Evolutionary conservation across 35 echinoderm and acorn worm species (phyloP).

Genomic region (Ophiothrix spiculata): DNA sequence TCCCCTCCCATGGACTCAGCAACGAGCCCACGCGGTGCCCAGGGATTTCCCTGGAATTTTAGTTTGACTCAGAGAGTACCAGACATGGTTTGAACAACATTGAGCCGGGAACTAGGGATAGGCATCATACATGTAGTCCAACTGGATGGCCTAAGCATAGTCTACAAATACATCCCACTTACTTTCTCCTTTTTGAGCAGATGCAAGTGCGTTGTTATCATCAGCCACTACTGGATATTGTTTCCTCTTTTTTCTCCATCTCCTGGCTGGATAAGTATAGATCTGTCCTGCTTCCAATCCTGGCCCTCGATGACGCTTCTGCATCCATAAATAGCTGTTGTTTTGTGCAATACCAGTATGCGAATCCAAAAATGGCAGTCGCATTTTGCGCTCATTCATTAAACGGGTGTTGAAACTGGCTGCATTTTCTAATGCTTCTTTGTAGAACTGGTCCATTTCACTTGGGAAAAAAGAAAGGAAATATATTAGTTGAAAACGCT

Average conservation of each 20-base stretch:
- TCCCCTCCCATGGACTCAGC: too few species aligned
- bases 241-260: constrained; percentile 83
- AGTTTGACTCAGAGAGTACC: too few species aligned
- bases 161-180: background rate
- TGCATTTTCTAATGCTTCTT: constrained; percentile 94
- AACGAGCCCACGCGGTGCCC: too few species aligned
- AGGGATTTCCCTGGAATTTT: background rate
- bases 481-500: too few species aligned
- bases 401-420: constrained; percentile 87
- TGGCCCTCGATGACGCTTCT: constrained; percentile 47
- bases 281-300: constrained; percentile 75
- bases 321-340: constrained; percentile 91
- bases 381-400: constrained; percentile 76
- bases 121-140: background rate
- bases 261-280: constrained; percentile 82
- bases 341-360: constrained; percentile 97
- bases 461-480: constrained; percentile 30
- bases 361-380: constrained; percentile 76
- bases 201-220: constrained; percentile 16
- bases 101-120: background rate
- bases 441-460: constrained; percentile 87
- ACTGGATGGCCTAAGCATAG: background rate
- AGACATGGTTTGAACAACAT: too few species aligned
- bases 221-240: constrained; percentile 31
- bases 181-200: background rate